Conservation (phyloP, 2,797 vertebrate species). For the Lepilemur septentrionalis region DNA sequence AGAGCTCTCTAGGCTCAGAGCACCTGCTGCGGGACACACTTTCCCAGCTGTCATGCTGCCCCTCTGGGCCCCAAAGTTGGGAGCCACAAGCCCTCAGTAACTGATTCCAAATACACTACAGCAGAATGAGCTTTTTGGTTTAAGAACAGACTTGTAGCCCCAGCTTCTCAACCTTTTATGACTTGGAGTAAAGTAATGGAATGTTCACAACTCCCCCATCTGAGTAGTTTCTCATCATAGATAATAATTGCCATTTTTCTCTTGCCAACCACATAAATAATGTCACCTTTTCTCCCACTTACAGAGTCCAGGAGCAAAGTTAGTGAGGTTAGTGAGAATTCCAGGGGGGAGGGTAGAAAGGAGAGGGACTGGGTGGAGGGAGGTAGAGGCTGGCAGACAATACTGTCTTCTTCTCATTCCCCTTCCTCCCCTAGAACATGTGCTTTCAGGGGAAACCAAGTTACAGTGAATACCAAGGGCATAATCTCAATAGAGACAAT, state of each 20-base stretch:
- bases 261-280: slow-evolving; percentile 2
- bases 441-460: neutral
- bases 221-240: neutral
- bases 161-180: neutral
- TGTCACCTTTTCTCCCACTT: neutral
- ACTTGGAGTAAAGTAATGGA: neutral
- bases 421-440: neutral
- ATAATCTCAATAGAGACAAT: neutral
- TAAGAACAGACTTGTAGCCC: neutral
- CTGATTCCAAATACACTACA: neutral
- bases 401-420: neutral
- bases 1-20: neutral
- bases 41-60: neutral
- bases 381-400: neutral
- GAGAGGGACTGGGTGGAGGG: too few relatives aligned
- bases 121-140: neutral
- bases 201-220: neutral
- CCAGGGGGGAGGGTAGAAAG: neutral
- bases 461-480: neutral
- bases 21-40: rapidly evolving
- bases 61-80: neutral
- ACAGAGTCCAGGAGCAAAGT: neutral
- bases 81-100: neutral
- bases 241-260: slow-evolving; percentile 33
- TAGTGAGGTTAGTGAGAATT: neutral